These are phyloP conservation scores for Polydrusus pterygomalis DNA, from an alignment of 2,888 invertebrate genomes.

Conservation along the genomic window DNA sequence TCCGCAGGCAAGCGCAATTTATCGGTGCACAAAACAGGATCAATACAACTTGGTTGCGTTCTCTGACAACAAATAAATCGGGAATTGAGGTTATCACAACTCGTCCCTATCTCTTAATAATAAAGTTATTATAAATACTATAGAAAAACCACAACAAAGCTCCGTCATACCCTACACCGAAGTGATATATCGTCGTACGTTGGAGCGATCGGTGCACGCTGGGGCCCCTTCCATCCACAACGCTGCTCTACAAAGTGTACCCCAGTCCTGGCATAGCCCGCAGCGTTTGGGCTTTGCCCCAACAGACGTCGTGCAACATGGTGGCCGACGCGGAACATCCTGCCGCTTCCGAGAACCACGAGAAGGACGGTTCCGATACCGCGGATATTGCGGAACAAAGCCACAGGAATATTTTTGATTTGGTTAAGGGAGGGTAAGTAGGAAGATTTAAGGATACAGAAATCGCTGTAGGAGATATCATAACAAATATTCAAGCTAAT, in stretches of 20 bases:
- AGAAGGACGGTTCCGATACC: conserved; percentile 73
- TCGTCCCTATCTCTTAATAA: too few species aligned
- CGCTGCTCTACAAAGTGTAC: conserved; percentile 76
- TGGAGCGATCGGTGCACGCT: background rate
- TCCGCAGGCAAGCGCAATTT: conserved; percentile 14
- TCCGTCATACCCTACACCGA: too few species aligned
- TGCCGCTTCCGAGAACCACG: conserved; percentile 70
- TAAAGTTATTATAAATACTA: too few species aligned
- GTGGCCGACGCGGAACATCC: conserved; percentile 78
- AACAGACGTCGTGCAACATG: conserved; percentile 87
- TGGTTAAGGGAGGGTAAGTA: conserved; percentile 87
- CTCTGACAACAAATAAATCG: conserved; percentile 15
- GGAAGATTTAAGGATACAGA: too few species aligned
- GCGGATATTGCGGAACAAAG: conserved; percentile 73
- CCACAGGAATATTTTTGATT: conserved; percentile 85
- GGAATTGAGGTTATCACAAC: conserved; percentile 13
- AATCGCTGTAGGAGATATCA: too few species aligned
- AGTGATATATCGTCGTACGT: too few species aligned
- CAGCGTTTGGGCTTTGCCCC: conserved; percentile 91
- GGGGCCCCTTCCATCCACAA: conserved; percentile 42
- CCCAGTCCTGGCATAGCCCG: conserved; percentile 93
- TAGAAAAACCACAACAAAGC: too few species aligned
- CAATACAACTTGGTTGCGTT: background rate
- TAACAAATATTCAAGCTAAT: too few species aligned
- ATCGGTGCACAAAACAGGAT: background rate